Base-by-base conservation (phyloP, 2,797 vertebrate genomes). In the Garrulus glandarius region DNA sequence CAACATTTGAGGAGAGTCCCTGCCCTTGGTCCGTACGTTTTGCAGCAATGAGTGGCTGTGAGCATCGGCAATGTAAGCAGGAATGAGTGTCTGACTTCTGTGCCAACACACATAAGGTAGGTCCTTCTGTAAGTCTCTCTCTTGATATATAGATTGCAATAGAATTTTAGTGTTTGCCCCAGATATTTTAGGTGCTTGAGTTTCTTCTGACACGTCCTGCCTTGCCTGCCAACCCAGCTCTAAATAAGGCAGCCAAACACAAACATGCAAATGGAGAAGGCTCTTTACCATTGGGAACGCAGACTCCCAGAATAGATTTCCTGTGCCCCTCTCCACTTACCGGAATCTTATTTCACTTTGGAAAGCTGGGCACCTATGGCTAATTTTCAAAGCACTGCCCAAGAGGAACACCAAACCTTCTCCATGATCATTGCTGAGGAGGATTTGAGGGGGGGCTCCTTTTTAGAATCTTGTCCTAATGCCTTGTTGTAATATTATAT, bases 341-440 rank as follows among this genome's bases (percentile, higher is more conserved):
- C 19, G 71, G 96, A 93, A 52, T 95, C 93, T 52, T 57, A 87
- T 96, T 97, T 97, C 92, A 63, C 49, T 94, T 95, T 61, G 76
- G 88, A 96, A 95, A 96, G 93, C 43, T 60, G 74, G 90, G 69
- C 53, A 92, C 46, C 74, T 88, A 71, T 43, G 67, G 68, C 71
- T 96, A 34, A 85, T 93, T 97, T 95, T 93, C 84, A 91, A 96
- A 94, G 71, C 60, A 30, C 53, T 82, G 63, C 65, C 74, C 61
- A 65, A 36, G 13, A 49, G n/a, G 27, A 34, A 56, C 39, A 60
- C 8, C 36, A 71, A 84, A 49, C 14, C 53, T 22, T 30, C 22
- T 92, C 37, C 10, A 14, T 0, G 9, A 15, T 10, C 30, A 30
- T 77, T 74, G 39, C 56, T 39, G 49, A 71, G 56, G 61, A 79